These are phyloP conservation scores for Rhinatrema bivittatum DNA, from an alignment of 2,797 vertebrate genomes.

Conservation along the genomic window DNA sequence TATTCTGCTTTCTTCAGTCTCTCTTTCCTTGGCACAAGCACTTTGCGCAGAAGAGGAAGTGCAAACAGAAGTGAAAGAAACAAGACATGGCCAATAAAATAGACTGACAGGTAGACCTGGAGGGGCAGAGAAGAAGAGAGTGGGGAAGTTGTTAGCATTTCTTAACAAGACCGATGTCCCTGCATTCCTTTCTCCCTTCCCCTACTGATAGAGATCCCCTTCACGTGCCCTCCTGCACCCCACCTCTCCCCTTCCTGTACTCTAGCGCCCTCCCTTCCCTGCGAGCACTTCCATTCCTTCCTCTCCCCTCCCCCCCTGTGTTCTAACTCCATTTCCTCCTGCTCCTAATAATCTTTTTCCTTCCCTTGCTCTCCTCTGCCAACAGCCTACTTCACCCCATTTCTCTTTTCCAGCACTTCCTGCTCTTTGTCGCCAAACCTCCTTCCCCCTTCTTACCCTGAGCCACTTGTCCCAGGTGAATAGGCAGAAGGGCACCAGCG, in stretches of 20 bases:
- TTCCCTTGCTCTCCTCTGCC: too few relatives aligned
- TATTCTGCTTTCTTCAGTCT: conserved; percentile 58
- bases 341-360: too few relatives aligned
- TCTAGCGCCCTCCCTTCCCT: too few relatives aligned
- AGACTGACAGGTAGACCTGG: conserved; percentile 87
- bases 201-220: background rate
- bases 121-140: fast-evolving
- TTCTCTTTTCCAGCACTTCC: too few relatives aligned
- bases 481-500: conserved; percentile 87
- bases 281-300: background rate
- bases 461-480: conserved; percentile 95
- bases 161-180: too few relatives aligned
- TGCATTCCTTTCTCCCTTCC: background rate
- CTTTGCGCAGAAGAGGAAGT: conserved; percentile 77
- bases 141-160: background rate
- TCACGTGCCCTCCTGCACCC: too few relatives aligned
- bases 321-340: too few relatives aligned
- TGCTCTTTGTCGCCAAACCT: too few relatives aligned
- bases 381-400: too few relatives aligned
- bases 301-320: too few relatives aligned
- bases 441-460: too few relatives aligned
- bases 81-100: conserved; percentile 81
- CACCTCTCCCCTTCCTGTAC: too few relatives aligned
- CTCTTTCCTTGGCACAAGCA: conserved; percentile 77
- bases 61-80: conserved; percentile 68